Evolutionary conservation across 2,888 invertebrate species (phyloP), one percentile per base, ranked within the genome.

Genomic region (Cotesia congregata): DNA sequence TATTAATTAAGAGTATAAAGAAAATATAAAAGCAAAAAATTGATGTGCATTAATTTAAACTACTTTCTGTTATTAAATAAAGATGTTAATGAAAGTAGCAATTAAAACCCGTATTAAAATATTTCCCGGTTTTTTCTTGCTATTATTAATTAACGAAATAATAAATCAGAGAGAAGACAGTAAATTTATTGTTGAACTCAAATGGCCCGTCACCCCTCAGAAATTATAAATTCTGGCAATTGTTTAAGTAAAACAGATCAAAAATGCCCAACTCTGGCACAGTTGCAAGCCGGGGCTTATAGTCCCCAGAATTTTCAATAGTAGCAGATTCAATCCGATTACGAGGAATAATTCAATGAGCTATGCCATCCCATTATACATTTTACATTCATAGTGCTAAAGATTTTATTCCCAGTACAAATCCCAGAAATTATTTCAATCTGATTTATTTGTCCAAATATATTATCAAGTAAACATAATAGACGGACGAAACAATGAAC

Each of bases 401-500:
- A 30, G 30, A 30, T 30, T 30, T 30, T 30, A 3, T 30, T 30
- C 30, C 62, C 7, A 17, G 0, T 17, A n/a, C 15, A 62, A 20
- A 62, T 62, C 20, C 62, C 62, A n/a, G 62, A 20, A 50, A 20
- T 62, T 7, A 62, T 62, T 20, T 6, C 15, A 17, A 62, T 62
- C 62, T 62, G 62, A 62, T 62, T 20, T 62, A 15, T 17, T 7
- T 62, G 7, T 15, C 1, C 20, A 9, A 62, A 3, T 62, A 20
- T 7, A 62, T n/a, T 20, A 15, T n/a, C 17, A 62, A 17, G 15
- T 7, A 20, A 7, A 20, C 7, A 62, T 62, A 62, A 17, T 15
- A 20, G n/a, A 62, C 3, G 62, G 4, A 62, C 7, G 62, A 62
- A 62, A 62, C 62, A 62, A 62, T 17, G 17, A 62, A 62, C 62